These are phyloP conservation scores for Urocolius indicus DNA, from an alignment of 2,113 vertebrate species.

Conservation along the genomic window DNA sequence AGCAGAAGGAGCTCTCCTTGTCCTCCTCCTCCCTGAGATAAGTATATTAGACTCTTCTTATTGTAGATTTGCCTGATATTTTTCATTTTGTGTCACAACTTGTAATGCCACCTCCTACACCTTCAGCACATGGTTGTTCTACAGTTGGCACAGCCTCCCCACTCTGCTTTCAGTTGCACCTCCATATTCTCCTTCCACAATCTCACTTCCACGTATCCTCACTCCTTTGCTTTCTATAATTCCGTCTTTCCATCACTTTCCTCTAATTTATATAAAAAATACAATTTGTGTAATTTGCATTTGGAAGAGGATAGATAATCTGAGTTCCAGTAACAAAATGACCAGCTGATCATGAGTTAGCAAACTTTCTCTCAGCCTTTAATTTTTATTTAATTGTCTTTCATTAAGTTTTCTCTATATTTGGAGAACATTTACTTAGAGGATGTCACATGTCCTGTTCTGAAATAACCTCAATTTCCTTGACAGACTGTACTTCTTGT, in stretches of 20 bases:
- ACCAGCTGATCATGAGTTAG: not conserved
- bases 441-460: not conserved
- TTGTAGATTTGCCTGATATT: not conserved
- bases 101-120: not conserved
- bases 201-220: not conserved
- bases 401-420: not conserved
- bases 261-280: not conserved
- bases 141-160: not conserved
- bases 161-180: not conserved
- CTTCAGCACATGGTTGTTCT: not conserved
- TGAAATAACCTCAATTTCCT: conserved; percentile 1
- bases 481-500: not conserved
- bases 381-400: not conserved
- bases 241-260: not conserved
- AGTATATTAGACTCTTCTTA: not conserved
- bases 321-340: not conserved
- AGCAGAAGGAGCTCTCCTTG: not conserved
- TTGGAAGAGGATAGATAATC: not conserved
- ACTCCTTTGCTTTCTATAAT: not conserved
- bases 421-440: not conserved
- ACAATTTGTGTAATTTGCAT: not conserved
- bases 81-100: not conserved
- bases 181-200: not conserved
- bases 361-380: not conserved
- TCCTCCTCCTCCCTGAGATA: not conserved